phyloP scores from a whole-genome alignment of 2,797 vertebrate genomes.

The Protonibea diacanthus region DNA sequence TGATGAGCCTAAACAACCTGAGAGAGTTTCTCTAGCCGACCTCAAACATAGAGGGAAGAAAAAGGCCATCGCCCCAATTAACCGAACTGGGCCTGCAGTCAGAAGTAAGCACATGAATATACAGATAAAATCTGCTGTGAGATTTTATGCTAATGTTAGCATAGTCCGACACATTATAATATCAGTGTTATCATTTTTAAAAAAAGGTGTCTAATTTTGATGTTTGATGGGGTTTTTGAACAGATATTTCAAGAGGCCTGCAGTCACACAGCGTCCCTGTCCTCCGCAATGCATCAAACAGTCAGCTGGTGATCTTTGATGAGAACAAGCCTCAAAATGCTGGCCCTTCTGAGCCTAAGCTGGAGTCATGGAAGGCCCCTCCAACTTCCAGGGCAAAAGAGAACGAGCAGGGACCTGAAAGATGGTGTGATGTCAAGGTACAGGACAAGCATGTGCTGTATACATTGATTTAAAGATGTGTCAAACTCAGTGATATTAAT shows the following conservation, averaged over 20 bases:
- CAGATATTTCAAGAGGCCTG: conserved; percentile 84
- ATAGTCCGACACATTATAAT: not conserved
- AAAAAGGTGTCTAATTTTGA: not conserved
- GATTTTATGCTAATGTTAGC: not conserved
- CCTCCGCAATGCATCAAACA: conserved; percentile 74
- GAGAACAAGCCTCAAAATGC: conserved; percentile 84
- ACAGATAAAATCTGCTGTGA: not conserved
- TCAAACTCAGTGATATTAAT: not conserved
- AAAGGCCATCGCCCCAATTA: conserved; percentile 88
- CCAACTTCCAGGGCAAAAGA: conserved; percentile 90
- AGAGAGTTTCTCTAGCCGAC: conserved; percentile 88
- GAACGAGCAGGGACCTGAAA: conserved; percentile 89
- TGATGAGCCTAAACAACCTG: conserved; percentile 76
- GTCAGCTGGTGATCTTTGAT: conserved; percentile 88
- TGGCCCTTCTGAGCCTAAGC: conserved; percentile 73
- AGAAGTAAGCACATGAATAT: conserved; percentile 81
- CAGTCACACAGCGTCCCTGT: conserved; percentile 72
- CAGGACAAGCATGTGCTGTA: conserved; percentile 1
- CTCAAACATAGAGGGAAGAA: conserved; percentile 94
- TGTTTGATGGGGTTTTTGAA: conserved; percentile 22
- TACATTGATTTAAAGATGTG: not conserved
- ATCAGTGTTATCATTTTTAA: not conserved
- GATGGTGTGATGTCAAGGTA: conserved; percentile 92
- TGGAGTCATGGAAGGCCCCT: conserved; percentile 89
- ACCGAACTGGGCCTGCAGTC: conserved; percentile 85